phyloP scores from a whole-genome alignment of 2,113 vertebrate species.

The Lepisosteus oculatus region DNA sequence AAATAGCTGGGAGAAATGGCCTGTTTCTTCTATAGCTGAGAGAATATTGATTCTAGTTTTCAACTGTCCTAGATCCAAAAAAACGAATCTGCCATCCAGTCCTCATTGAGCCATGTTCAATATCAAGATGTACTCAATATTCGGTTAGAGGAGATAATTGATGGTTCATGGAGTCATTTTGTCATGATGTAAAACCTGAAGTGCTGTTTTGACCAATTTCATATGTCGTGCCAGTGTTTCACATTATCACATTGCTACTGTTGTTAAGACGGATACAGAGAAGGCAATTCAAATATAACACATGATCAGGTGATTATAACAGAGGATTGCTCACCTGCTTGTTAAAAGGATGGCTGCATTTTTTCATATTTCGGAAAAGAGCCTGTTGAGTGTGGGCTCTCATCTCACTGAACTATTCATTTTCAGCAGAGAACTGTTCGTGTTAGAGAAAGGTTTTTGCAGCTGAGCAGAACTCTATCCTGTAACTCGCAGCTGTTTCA shows the following conservation, averaged over 20 bases:
- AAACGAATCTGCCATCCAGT: slow-evolving; percentile 54
- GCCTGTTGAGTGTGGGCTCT: too few relatives aligned
- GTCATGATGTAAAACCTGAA: neutral
- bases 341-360: too few relatives aligned
- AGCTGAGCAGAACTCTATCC: too few relatives aligned
- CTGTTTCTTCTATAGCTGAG: slow-evolving; percentile 63
- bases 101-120: slow-evolving; percentile 50
- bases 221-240: neutral
- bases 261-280: too few relatives aligned
- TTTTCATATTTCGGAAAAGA: too few relatives aligned
- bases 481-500: too few relatives aligned
- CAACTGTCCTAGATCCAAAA: slow-evolving; percentile 71
- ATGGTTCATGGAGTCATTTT: neutral
- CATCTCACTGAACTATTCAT: too few relatives aligned
- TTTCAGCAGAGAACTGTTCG: too few relatives aligned
- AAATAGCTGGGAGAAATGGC: slow-evolving; percentile 80
- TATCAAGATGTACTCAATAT: neutral
- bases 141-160: slow-evolving; percentile 2
- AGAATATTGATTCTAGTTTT: slow-evolving; percentile 71
- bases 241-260: neutral
- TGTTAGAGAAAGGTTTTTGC: too few relatives aligned
- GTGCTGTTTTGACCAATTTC: neutral
- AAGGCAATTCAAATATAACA: too few relatives aligned
- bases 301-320: too few relatives aligned
- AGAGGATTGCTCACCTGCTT: too few relatives aligned